Evolutionary conservation across 2,113 vertebrate genomes (phyloP).

Genomic region (Malurus elegans): DNA sequence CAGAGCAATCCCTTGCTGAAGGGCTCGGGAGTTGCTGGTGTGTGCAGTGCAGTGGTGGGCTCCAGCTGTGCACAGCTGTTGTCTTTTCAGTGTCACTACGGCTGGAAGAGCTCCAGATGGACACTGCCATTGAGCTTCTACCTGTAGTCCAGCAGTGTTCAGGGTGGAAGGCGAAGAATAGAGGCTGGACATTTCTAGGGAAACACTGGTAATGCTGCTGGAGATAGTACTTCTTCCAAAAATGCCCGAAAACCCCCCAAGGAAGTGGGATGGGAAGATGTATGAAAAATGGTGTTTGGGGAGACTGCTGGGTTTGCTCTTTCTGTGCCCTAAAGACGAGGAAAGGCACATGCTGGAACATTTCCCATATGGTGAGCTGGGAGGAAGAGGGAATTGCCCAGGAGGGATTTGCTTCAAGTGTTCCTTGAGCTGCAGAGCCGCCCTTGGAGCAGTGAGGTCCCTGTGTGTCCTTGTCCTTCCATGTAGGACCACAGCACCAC

Average conservation of each 20-base stretch:
- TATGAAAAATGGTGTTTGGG: background rate
- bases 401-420: background rate
- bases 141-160: background rate
- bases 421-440: background rate
- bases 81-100: fast-evolving
- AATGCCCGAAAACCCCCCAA: background rate
- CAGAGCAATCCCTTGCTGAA: background rate
- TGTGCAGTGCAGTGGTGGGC: fast-evolving
- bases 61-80: background rate
- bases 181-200: background rate
- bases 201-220: background rate
- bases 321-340: background rate
- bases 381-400: background rate
- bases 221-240: background rate
- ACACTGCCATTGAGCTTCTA: background rate
- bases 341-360: no score
- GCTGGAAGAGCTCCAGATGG: background rate
- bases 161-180: background rate
- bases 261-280: background rate
- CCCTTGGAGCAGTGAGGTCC: background rate
- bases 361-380: background rate
- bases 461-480: background rate
- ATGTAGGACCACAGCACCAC: background rate
- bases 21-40: background rate
- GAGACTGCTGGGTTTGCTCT: background rate